Percentiles rank a stretch among this genome's conserved stretches.
phyloP scores from a whole-genome alignment of 2,797 vertebrate species.

The Gadopsis bispinosus region DNA sequence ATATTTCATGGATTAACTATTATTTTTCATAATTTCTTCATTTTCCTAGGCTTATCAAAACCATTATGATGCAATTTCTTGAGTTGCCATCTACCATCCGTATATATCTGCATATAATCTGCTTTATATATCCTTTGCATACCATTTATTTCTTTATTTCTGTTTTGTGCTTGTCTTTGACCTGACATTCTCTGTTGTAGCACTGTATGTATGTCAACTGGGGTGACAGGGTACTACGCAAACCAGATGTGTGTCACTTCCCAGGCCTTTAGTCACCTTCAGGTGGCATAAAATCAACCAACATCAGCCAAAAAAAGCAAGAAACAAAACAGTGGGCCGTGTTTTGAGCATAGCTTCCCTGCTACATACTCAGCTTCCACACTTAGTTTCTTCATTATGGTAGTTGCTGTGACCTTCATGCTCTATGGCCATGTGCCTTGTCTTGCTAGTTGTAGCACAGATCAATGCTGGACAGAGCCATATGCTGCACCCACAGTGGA shows the following conservation, averaged over 20 bases:
- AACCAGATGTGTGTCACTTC: background rate
- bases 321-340: background rate
- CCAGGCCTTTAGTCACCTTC: background rate
- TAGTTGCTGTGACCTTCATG: conserved; percentile 23
- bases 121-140: background rate
- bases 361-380: background rate
- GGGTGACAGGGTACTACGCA: background rate
- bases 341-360: background rate
- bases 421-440: background rate
- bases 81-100: background rate
- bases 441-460: background rate
- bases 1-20: background rate
- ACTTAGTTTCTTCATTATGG: background rate
- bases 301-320: background rate
- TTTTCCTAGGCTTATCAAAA: background rate
- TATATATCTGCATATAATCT: background rate
- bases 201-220: background rate
- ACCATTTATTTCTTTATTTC: background rate
- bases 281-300: background rate
- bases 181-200: background rate
- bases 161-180: background rate
- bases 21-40: background rate
- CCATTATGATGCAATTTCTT: background rate
- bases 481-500: background rate
- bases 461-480: conserved; percentile 5